Conservation (phyloP, 2,888 invertebrate genomes). For the Dryobotodes eremita region DNA sequence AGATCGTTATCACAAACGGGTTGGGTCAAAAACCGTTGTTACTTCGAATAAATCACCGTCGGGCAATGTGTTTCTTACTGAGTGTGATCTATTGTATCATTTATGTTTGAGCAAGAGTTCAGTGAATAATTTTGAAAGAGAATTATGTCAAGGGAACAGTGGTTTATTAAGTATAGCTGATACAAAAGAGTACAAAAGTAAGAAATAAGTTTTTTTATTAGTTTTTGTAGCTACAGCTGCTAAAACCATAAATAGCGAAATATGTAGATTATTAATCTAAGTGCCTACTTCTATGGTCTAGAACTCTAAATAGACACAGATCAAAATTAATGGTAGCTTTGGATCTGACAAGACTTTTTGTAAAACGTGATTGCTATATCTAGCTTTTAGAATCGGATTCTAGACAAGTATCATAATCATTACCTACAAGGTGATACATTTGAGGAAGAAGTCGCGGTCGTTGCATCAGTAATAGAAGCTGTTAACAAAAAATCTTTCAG, state of each 20-base stretch:
- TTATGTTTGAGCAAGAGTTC: background rate
- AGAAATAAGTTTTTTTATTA: background rate
- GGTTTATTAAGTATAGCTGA: background rate
- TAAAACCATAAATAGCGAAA: background rate
- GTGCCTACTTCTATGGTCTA: background rate
- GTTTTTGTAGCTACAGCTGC: background rate
- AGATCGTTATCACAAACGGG: conserved; percentile 53
- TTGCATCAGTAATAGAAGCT: background rate
- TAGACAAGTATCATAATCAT: no score
- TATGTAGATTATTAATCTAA: background rate
- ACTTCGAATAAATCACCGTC: conserved; percentile 31
- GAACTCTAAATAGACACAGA: background rate
- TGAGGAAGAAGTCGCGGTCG: background rate
- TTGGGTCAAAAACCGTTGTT: conserved; percentile 42
- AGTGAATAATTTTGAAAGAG: conserved; percentile 10
- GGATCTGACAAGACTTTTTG: background rate
- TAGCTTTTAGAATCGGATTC: background rate
- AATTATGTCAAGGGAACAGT: background rate
- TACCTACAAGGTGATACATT: background rate
- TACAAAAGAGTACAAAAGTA: background rate
- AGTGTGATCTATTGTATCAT: conserved; percentile 24
- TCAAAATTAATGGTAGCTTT: background rate
- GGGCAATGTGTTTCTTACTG: conserved; percentile 16
- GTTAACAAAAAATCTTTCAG: no score
- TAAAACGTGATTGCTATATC: background rate